Percentiles rank a stretch among this genome's conserved stretches.
These are phyloP conservation scores for Batillaria attramentaria DNA, from an alignment of 1,140 invertebrate species.

Conservation along the genomic window DNA sequence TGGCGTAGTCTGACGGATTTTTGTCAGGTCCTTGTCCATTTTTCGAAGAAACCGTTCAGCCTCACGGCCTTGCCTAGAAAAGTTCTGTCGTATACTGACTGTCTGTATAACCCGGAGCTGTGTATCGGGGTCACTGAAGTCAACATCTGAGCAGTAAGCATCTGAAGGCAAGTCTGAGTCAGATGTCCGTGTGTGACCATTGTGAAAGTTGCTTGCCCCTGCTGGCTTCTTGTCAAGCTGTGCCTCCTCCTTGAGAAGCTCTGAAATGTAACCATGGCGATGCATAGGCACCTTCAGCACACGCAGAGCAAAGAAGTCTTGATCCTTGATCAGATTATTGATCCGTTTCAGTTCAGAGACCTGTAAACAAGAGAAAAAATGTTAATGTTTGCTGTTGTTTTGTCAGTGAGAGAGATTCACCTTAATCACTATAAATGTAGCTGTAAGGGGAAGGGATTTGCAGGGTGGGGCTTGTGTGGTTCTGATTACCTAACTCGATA, in stretches of 20 bases:
- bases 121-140: conserved; percentile 61
- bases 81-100: conserved; percentile 60
- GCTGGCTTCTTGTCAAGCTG: conserved; percentile 3
- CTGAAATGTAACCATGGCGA: conserved; percentile 56
- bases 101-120: conserved; percentile 58
- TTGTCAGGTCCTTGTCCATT: conserved; percentile 65
- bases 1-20: conserved; percentile 50
- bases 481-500: too few species aligned
- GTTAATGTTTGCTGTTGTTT: not conserved
- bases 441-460: conserved; percentile 4
- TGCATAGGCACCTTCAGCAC: conserved; percentile 64
- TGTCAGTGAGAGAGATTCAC: not conserved
- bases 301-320: conserved; percentile 64
- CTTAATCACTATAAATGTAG: conserved; percentile 18
- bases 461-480: too few species aligned
- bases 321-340: conserved; percentile 65
- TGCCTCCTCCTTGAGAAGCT: conserved; percentile 38
- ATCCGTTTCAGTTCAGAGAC: conserved; percentile 66
- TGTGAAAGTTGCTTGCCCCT: not conserved
- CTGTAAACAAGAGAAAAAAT: conserved; percentile 46
- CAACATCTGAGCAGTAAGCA: conserved; percentile 26
- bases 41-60: conserved; percentile 60
- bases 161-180: conserved; percentile 2
- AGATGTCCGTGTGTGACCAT: conserved; percentile 1
- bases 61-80: conserved; percentile 50